Conservation (phyloP, 2,113 vertebrate species). For the Chauna torquata region DNA sequence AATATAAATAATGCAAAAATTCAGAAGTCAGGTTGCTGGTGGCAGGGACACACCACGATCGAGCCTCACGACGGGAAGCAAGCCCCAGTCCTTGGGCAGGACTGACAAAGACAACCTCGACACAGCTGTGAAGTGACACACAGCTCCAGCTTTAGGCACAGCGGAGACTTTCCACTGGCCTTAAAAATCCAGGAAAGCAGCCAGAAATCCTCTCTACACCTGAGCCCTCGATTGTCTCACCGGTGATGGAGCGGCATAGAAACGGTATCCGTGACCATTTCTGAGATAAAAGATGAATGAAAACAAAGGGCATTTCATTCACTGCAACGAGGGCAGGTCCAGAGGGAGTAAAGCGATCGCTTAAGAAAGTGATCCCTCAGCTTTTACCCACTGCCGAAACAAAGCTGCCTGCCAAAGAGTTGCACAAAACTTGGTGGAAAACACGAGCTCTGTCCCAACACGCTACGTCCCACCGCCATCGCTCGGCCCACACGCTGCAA, state of each 20-base stretch:
- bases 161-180: not conserved
- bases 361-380: not conserved
- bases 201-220: not conserved
- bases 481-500: rapidly evolving
- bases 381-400: rapidly evolving
- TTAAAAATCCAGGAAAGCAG: not conserved
- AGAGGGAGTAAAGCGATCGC: not conserved
- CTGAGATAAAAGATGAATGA: not conserved
- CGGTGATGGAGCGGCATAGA: rapidly evolving
- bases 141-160: rapidly evolving
- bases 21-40: not conserved
- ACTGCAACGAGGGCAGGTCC: not conserved
- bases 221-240: not conserved
- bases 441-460: not conserved
- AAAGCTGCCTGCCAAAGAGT: not conserved
- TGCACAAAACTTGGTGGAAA: not conserved
- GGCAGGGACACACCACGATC: not conserved
- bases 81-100: not conserved
- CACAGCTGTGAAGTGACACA: not conserved
- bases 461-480: not conserved
- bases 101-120: too few relatives aligned
- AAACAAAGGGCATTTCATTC: not conserved
- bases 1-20: not conserved
- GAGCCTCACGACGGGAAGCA: rapidly evolving
- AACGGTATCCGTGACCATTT: rapidly evolving